Evolutionary conservation across 2,888 invertebrate species (phyloP).

Genomic region (Zaprionus lineosus): DNA sequence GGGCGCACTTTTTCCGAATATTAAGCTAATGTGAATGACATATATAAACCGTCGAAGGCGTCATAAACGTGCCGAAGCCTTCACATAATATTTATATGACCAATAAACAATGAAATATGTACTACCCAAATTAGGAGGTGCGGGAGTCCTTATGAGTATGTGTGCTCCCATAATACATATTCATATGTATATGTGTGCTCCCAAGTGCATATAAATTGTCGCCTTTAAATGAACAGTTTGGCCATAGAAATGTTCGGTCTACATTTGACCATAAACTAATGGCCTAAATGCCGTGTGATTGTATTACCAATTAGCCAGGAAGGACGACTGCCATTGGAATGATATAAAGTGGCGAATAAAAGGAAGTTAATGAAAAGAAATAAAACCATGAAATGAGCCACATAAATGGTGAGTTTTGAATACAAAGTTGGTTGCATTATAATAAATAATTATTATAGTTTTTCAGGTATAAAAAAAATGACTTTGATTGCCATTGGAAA

Average conservation of each 20-base stretch:
- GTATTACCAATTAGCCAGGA: conserved; percentile 34
- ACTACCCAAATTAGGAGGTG: conserved; percentile 45
- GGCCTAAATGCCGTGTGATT: too few species aligned
- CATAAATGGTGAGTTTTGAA: too few species aligned
- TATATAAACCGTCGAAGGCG: conserved; percentile 30
- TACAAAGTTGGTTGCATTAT: too few species aligned
- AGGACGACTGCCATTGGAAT: too few species aligned
- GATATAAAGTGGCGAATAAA: too few species aligned
- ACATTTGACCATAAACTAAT: conserved; percentile 27
- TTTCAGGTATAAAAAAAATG: too few species aligned
- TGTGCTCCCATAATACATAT: too few species aligned
- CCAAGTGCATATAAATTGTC: conserved; percentile 20
- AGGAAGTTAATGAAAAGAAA: too few species aligned
- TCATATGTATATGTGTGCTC: conserved; percentile 6
- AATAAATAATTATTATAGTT: too few species aligned
- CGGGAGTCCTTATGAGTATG: too few species aligned
- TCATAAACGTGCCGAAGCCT: conserved; percentile 47
- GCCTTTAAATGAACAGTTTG: conserved; percentile 42
- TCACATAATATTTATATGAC: conserved; percentile 67
- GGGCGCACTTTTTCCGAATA: conserved; percentile 61
- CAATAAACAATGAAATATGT: conserved; percentile 63
- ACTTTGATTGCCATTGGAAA: too few species aligned
- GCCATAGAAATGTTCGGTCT: neutral
- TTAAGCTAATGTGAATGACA: conserved; percentile 69
- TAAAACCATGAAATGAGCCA: too few species aligned